phyloP scores from a whole-genome alignment of 2,888 invertebrate species.

The Agapetus fuscipes region DNA sequence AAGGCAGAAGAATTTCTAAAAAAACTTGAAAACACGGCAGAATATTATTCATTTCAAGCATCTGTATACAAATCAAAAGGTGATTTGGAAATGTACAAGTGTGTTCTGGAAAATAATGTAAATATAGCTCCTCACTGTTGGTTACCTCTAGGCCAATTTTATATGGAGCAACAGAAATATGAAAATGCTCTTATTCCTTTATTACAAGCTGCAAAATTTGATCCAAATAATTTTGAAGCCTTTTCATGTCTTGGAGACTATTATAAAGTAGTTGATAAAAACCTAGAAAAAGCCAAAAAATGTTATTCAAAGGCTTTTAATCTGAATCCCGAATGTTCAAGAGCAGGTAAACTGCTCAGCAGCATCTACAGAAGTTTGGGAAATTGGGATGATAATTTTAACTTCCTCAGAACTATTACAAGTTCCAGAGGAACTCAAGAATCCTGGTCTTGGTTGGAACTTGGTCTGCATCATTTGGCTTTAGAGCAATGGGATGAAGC shows the following conservation, averaged over 20 bases:
- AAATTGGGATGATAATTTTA: slow-evolving; percentile 55
- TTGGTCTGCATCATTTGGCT: slow-evolving; percentile 73
- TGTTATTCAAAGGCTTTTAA: slow-evolving; percentile 79
- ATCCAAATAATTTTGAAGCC: slow-evolving; percentile 63
- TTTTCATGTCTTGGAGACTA: slow-evolving; percentile 69
- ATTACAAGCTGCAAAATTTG: slow-evolving; percentile 59
- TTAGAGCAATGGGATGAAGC: slow-evolving; percentile 64
- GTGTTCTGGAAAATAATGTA: slow-evolving; percentile 37
- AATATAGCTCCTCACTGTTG: slow-evolving; percentile 41
- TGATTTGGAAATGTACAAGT: slow-evolving; percentile 45
- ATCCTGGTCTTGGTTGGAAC: slow-evolving; percentile 73
- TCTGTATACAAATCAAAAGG: slow-evolving; percentile 39
- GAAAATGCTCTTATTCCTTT: slow-evolving; percentile 53
- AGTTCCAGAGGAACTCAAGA: slow-evolving; percentile 40
- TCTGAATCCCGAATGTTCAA: slow-evolving; percentile 56
- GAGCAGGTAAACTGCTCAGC: slow-evolving; percentile 65
- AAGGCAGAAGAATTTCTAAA: slow-evolving; percentile 30
- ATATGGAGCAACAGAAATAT: slow-evolving; percentile 49
- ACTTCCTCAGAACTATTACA: slow-evolving; percentile 45
- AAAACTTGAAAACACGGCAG: slow-evolving; percentile 27
- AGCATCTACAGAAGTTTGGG: slow-evolving; percentile 60
- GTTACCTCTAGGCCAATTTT: slow-evolving; percentile 50
- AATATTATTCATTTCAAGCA: slow-evolving; percentile 38
- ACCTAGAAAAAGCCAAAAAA: slow-evolving; percentile 64
- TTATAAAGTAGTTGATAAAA: slow-evolving; percentile 52